Evolutionary conservation across 53 echinoderm and acorn worm genomes (phyloP).

Genomic region (Hippasteria phrygiana): DNA sequence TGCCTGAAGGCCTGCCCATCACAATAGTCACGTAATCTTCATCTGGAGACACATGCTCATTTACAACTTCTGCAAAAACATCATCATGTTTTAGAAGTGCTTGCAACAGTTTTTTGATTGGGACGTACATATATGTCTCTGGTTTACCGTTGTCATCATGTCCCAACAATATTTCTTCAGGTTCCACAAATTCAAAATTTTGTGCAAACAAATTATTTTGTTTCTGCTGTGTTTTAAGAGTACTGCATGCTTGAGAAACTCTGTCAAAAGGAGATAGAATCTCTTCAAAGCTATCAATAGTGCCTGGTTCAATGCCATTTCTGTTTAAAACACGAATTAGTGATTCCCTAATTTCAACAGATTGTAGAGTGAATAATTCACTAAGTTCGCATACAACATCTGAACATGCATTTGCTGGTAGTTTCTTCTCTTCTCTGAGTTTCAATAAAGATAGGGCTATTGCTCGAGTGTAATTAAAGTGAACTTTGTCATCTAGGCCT

Average conservation of each 20-base stretch:
- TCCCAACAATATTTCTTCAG: conserved; percentile 74
- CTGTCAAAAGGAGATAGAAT: conserved; percentile 57
- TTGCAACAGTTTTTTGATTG: conserved; percentile 66
- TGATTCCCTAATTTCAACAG: conserved; percentile 51
- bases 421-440: conserved; percentile 59
- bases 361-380: conserved; percentile 50
- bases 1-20: conserved; percentile 59
- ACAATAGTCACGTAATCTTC: conserved; percentile 66
- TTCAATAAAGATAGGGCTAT: conserved; percentile 52
- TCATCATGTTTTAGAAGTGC: conserved; percentile 70
- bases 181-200: conserved; percentile 71
- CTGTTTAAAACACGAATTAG: conserved; percentile 34
- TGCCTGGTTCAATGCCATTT: conserved; percentile 60
- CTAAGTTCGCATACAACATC: conserved; percentile 53
- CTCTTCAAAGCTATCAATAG: conserved; percentile 67
- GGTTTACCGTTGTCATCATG: conserved; percentile 72
- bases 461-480: conserved; percentile 31
- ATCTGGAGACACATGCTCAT: conserved; percentile 65
- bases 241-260: conserved; percentile 55
- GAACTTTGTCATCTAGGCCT: not conserved
- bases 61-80: conserved; percentile 72
- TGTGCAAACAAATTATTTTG: conserved; percentile 63
- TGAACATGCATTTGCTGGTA: conserved; percentile 62
- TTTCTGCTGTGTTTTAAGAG: conserved; percentile 30
- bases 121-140: conserved; percentile 69